Evolutionary conservation across 2,797 vertebrate genomes (phyloP), one percentile per base, ranked within the genome.

Genomic region (Coendou prehensilis): DNA sequence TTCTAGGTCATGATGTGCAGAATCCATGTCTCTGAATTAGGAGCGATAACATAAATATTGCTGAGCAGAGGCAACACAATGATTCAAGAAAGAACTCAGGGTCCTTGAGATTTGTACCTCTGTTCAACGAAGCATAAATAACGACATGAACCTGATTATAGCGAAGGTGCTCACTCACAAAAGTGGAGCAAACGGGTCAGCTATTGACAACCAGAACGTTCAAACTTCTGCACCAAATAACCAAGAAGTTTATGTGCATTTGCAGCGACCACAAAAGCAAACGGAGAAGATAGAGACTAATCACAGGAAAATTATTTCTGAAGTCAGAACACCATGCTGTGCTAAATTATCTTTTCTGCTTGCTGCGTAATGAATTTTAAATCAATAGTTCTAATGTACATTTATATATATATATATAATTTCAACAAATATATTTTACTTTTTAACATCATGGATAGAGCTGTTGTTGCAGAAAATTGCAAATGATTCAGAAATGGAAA

Each of bases 381-480:
- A 96, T 97, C 97, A 97, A 95, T 97, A 97, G 50, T 96, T 96
- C 86, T 92, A 89, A 59, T 82, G 47, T 73, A 86, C 57, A 88
- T 47, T 93, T 97, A 95, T 33, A 95, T 95, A 92, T 95, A 92
- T 95, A 92, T 95, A 92, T 56, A 92, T 78, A 95, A 47, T 91
- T 97, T 97, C 97, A 92, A 88, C 85, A 91, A 95, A 81, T 92
- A 18, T 94, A 94, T 97, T 97, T 97, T 97, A 97, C 75, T 82
- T 97, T 98, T 95, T 92, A 95, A 73, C 59, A 37, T 95, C 93
- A 67, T 92, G 67, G 81, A 50, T 96, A 87, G 93, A 97, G 45
- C 41, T 96, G 33, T 81, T 97, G 75, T 96, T 97, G 93, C 97
- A 98, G 95, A 97, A 98, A 97, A 97, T 97, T 97, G 87, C 87